Evolutionary conservation across 2,113 vertebrate species (phyloP).

Genomic region (Egretta garzetta): DNA sequence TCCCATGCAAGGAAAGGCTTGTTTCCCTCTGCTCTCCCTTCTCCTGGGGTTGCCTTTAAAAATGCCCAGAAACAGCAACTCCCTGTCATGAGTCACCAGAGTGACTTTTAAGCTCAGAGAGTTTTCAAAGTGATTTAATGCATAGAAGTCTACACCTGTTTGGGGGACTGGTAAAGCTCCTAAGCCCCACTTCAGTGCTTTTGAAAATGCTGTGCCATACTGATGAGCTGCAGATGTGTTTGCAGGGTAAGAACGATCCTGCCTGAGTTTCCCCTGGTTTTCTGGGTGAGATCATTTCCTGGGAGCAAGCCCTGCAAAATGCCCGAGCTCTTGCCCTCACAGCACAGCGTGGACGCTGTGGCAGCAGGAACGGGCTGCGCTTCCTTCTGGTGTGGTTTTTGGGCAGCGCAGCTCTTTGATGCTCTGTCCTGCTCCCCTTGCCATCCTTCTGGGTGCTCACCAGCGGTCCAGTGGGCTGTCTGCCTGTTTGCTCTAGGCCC

Average conservation of each 20-base stretch:
- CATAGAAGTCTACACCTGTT: not conserved
- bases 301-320: not conserved
- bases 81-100: not conserved
- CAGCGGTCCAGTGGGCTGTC: not conserved
- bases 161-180: not conserved
- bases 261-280: not conserved
- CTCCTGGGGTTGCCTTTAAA: not conserved
- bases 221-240: not conserved
- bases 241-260: not conserved
- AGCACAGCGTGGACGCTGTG: not conserved
- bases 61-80: not conserved
- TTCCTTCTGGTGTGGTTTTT: not conserved
- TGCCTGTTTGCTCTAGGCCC: not conserved
- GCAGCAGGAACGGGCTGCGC: rapidly evolving
- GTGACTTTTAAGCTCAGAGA: not conserved
- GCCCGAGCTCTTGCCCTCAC: rapidly evolving
- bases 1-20: not conserved
- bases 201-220: not conserved
- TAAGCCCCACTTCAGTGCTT: not conserved
- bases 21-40: not conserved
- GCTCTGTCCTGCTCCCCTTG: not conserved
- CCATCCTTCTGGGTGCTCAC: rapidly evolving
- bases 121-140: not conserved
- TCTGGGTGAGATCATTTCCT: not conserved
- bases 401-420: not conserved